Base-by-base conservation (phyloP, 2,797 vertebrate genomes). In the Halcyon leucocephala region DNA sequence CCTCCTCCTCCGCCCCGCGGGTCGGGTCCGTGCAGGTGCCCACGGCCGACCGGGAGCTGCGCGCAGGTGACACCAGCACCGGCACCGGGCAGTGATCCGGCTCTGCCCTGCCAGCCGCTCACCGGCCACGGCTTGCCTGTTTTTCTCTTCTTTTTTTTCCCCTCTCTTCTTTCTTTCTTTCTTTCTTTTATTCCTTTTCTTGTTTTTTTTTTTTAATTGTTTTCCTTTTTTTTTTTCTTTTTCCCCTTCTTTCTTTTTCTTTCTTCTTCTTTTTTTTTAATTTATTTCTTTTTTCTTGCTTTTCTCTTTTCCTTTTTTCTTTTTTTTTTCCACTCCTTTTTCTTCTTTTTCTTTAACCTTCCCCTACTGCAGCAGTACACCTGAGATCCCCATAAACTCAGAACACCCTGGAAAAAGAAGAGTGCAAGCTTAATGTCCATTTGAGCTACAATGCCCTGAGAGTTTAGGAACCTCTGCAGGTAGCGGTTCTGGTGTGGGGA, bases 181-280 rank as follows among this genome's bases (percentile, higher is more conserved):
- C 12, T 9, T 6, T 31, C 16, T 8, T 17, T 19, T 19, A 5
- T 13, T 29, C 31, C 11, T 4, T 28, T 41, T 41, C 14, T 14
- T 16, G 21, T 17, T 7, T 33, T 11, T 4, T 29, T 42, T 8
- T 58, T 41, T 55, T 13, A 9, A 37, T 37, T 37, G 35, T 4
- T n/a, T n/a, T n/a, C n/a, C n/a, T 65, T 35, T 55, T 13, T 19
- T 48, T 17, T 4, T 33, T 33, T 26, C 4, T 10, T 17, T 16
- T 6, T 5, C 14, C 22, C 4, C 9, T 10, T 10, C 37, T 37
- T 28, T 8, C 4, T 18, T 15, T 0, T 10, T 51, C 18, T 28
- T 44, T 37, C 28, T 6, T 31, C 15, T 24, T 46, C 15, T 31
- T 7, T 31, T 21, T 31, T 29, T 8, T 5, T 11, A 35, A 35